Evolutionary conservation across 2,113 vertebrate genomes (phyloP), one percentile per base, ranked within the genome.

Genomic region (Corynorhinus townsendii): DNA sequence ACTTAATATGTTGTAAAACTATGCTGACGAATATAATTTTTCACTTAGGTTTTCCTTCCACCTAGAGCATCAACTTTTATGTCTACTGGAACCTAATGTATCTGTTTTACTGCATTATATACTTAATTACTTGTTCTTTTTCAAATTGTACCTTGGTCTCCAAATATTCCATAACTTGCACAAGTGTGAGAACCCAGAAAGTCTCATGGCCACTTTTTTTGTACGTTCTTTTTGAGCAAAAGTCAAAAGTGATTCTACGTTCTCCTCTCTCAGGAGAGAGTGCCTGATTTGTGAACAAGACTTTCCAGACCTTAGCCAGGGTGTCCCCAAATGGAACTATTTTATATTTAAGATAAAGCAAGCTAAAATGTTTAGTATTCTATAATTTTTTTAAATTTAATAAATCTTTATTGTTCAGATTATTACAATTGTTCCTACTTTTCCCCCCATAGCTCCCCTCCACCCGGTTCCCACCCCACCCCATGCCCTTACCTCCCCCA

Each of bases 221-320:
- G 0, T 45, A 68, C 89, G 91, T 92, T 75, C 11, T 85, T 90
- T 89, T 93, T 82, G 47, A 92, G 43, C 43, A 95, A 66, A 87
- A 90, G 33, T 3, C 15, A 62, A 49, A 81, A 62, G 22, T n/a
- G 4, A 12, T 24, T 73, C 0, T 43, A 59, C 56, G 19, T 66
- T 52, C 11, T 45, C 7, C 19, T 91, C 19, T 88, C 71, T 93
- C 71, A 59, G 33, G 7, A 1, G 20, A 90, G 5, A 66, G 28
- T 59, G n/a, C 1, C 14, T 62, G 15, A 64, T 43, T 90, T 52
- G 22, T 47, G 84, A 90, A 75, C 3, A 45, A 33, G 24, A 52
- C 19, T 87, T 83, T 84, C 17, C 19, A 43, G 35, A 10, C 24
- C 15, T 43, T 47, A 64, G 14, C 56, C 17, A 62, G 8, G 3